Evolutionary conservation across 2,888 invertebrate species (phyloP).

Genomic region (Tortrix viridana): DNA sequence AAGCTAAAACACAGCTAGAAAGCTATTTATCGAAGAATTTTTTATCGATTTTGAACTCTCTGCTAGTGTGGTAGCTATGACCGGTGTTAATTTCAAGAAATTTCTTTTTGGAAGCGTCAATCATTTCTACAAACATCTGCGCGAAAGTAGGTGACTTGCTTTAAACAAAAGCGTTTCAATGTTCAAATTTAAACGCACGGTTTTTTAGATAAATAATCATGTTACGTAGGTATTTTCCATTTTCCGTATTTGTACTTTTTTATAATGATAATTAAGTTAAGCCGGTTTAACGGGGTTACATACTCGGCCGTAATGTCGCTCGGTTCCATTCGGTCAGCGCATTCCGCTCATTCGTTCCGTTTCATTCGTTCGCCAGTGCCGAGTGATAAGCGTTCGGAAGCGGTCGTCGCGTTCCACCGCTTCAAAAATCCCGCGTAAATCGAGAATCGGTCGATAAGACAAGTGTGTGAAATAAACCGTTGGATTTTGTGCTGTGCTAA

Average conservation of each 20-base stretch:
- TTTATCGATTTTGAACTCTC: conserved; percentile 17
- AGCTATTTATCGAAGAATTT: conserved; percentile 22
- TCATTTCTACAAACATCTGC: conserved; percentile 64
- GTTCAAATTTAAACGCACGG: conserved; percentile 11
- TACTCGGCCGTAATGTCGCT: conserved; percentile 40
- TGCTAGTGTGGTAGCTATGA: conserved; percentile 3
- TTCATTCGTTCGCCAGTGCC: conserved; percentile 63
- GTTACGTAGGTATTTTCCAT: conserved; percentile 40
- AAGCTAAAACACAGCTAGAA: conserved; percentile 39
- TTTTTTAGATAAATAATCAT: conserved; percentile 6
- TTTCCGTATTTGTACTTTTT: conserved; percentile 44
- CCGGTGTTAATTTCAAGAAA: conserved; percentile 40
- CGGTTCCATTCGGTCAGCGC: conserved; percentile 44
- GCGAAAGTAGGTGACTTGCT: conserved; percentile 64
- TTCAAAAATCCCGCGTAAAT: conserved; percentile 60
- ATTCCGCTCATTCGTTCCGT: conserved; percentile 59
- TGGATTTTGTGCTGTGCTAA: conserved; percentile 54
- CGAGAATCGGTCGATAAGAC: conserved; percentile 56
- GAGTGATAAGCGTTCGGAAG: conserved; percentile 64
- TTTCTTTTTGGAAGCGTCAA: conserved; percentile 67
- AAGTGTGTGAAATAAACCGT: conserved; percentile 41
- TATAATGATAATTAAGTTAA: conserved; percentile 36
- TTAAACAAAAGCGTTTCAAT: conserved; percentile 49
- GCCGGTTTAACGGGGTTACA: conserved; percentile 36
- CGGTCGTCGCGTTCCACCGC: conserved; percentile 51